Base-by-base conservation (phyloP, 1,140 invertebrate species). In the Heliconius melpomene region DNA sequence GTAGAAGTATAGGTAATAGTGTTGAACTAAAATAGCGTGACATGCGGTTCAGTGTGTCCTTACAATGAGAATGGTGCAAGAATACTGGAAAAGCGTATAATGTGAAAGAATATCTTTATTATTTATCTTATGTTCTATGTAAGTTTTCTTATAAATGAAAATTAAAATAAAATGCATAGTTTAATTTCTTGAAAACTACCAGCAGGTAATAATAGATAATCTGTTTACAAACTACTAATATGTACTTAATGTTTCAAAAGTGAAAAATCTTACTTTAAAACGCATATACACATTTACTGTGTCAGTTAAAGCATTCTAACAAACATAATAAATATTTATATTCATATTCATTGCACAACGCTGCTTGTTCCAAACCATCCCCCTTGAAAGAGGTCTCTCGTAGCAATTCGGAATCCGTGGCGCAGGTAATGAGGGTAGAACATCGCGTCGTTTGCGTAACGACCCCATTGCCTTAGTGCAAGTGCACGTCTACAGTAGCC, bases 321-420 rank as follows among this genome's bases (percentile, higher is more conserved):
- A 23, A 29, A 20, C 5, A 72, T n/a, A 72, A 72, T 72, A 72
- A 29, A 72, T 72, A 72, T 72, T 72, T 72, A 36, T 38, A 36
- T 38, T 20, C 7, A 72, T 72, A 72, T 72, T 72, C 36, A 9
- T 29, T 29, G 11, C 60, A 11, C 60, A 66, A 66, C 60, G 26
- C 9, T 66, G 26, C 71, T 72, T 72, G 23, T 72, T 77, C 40
- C 66, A 77, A 60, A 50, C 75, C 36, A 66, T 66, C 7, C 36
- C 8, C 54, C 23, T 46, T 66, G 66, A 76, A 75, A 75, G 29
- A 71, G 57, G 57, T 70, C 23, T 60, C 72, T 46, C 9, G 72
- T 57, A 79, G 77, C 72, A 74, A 79, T 79, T 74, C 38, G n/a
- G 72, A 77, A 70, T 79, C 72, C 77, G 77, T 70, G 40, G 72